Base-by-base conservation (phyloP, 2,797 vertebrate species). In the Euthynnus affinis region DNA sequence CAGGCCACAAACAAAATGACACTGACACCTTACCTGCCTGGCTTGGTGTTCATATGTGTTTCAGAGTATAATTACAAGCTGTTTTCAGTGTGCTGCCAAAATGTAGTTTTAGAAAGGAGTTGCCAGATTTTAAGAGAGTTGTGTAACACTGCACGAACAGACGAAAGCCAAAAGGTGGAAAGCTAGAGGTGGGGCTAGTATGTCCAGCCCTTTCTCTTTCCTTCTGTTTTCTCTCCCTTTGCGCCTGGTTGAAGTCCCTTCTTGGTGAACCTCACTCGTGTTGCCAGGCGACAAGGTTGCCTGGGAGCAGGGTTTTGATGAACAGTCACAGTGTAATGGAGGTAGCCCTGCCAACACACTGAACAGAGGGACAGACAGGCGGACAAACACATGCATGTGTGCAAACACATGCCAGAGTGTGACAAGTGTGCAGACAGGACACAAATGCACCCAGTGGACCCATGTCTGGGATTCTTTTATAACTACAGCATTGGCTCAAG, bases 211-310 rank as follows among this genome's bases (percentile, higher is more conserved):
- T 83, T 83, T 80, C 52, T 62, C 71, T 74, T 71, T 60, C 67
- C 80, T 57, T 76, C 77, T 86, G 83, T 88, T 84, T 76, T 63
- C 77, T 78, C 71, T 84, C 78, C 74, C 77, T 75, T 79, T n/a
- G 83, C 12, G 42, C 44, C 83, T 63, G 78, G 79, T 84, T 88
- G 76, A 87, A 81, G 82, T 88, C 90, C 85, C 78, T 82, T 18
- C 18, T 49, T 4, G 76, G 85, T 91, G 87, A 93, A 91, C 80
- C 73, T 79, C 67, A 20, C 82, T 82, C 60, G 80, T 82, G 94
- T 95, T 95, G 94, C 94, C 94, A 93, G 89, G 94, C 93, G 93
- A 96, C 94, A 90, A 87, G 89, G 91, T 94, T 93, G 93, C 93
- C 92, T 87, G 89, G 85, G 91, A 94, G 93, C 91, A 76, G 65